Conservation (phyloP, 2,888 invertebrate genomes). For the Mythimna albipuncta region DNA sequence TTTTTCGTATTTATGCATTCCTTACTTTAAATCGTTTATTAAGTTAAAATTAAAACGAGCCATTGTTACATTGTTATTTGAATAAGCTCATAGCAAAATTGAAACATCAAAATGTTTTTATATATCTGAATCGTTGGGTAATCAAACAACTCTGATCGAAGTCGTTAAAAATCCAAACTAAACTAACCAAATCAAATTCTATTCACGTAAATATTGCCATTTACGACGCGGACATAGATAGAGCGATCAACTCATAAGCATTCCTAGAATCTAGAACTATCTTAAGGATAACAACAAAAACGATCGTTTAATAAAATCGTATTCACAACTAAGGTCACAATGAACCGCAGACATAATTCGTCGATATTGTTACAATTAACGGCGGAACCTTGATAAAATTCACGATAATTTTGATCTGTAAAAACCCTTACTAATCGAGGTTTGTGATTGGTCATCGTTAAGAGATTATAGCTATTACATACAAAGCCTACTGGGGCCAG, state of each 20-base stretch:
- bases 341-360: conserved; percentile 41
- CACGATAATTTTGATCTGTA: conserved; percentile 19
- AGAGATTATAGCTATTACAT: neutral
- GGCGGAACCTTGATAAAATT: conserved; percentile 41
- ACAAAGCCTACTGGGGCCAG: too few species aligned
- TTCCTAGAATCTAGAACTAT: conserved; percentile 48
- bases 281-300: conserved; percentile 43
- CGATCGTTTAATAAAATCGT: conserved; percentile 43
- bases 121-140: neutral
- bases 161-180: conserved; percentile 4
- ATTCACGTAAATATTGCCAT: conserved; percentile 27
- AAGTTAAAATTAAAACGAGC: neutral
- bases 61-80: too few species aligned
- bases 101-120: neutral
- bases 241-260: conserved; percentile 14
- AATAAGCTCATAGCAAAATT: neutral
- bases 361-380: conserved; percentile 33
- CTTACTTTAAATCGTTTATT: neutral
- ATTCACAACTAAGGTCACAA: conserved; percentile 52
- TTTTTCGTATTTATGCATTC: neutral
- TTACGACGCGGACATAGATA: conserved; percentile 13
- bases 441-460: conserved; percentile 17
- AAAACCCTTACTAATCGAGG: conserved; percentile 2
- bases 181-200: conserved; percentile 1
- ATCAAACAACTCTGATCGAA: neutral